Evolutionary conservation across 2,888 invertebrate genomes (phyloP).

Genomic region (Pyralis farinalis): DNA sequence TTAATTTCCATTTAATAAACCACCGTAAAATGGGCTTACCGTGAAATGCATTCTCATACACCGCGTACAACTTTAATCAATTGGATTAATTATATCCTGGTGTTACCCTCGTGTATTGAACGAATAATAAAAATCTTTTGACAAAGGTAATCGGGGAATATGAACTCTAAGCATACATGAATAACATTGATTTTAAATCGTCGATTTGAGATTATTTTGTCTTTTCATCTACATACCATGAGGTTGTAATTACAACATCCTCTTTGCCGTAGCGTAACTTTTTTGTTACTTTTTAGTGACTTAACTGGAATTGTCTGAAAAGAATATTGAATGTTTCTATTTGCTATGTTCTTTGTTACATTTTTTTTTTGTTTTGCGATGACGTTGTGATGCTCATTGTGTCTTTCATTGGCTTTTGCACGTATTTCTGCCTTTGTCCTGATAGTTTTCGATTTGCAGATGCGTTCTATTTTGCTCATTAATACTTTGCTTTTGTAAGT

Average conservation of each 20-base stretch:
- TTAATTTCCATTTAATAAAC: too few relatives aligned
- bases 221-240: slow-evolving; percentile 52
- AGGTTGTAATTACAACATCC: slow-evolving; percentile 52
- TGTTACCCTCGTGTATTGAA: slow-evolving; percentile 21
- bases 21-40: slow-evolving; percentile 15
- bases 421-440: not conserved
- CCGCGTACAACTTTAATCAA: slow-evolving; percentile 46
- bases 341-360: not conserved
- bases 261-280: slow-evolving; percentile 18
- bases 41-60: slow-evolving; percentile 18
- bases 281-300: not conserved
- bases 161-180: not conserved
- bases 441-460: too few relatives aligned
- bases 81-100: slow-evolving; percentile 48
- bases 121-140: slow-evolving; percentile 17
- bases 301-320: slow-evolving; percentile 10
- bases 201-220: not conserved
- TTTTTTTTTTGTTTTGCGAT: not conserved
- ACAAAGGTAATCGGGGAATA: too few relatives aligned
- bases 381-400: not conserved
- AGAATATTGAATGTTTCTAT: slow-evolving; percentile 9
- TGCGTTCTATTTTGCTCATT: too few relatives aligned
- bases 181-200: not conserved
- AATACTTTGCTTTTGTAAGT: too few relatives aligned
- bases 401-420: not conserved